Conservation (phyloP, 2,113 vertebrate genomes). For the Scomber japonicus region DNA sequence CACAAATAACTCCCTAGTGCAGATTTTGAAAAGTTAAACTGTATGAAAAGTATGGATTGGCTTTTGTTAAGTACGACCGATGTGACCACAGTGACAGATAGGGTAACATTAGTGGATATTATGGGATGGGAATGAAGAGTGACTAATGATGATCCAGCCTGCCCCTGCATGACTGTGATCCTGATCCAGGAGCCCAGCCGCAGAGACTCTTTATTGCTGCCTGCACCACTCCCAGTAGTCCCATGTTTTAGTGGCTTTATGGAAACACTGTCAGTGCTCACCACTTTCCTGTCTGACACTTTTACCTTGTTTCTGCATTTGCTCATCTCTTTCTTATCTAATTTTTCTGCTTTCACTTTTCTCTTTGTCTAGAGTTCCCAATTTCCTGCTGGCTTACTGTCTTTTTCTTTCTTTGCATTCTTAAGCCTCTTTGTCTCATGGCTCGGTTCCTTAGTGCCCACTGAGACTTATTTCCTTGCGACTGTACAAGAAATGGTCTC, state of each 20-base stretch:
- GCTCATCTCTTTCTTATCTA: conserved; percentile 29
- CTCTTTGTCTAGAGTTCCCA: conserved; percentile 38
- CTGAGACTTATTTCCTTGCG: background rate
- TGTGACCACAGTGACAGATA: conserved; percentile 27
- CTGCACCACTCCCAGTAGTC: conserved; percentile 26
- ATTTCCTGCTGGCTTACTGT: conserved; percentile 47
- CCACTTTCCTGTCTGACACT: conserved; percentile 17
- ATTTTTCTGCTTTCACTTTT: conserved; percentile 45
- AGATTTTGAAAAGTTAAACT: background rate
- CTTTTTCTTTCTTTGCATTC: conserved; percentile 26
- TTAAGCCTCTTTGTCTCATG: conserved; percentile 37
- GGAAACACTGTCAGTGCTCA: conserved; percentile 34
- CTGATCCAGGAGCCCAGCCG: conserved; percentile 37
- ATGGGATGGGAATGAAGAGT: conserved; percentile 17
- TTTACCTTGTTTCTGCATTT: conserved; percentile 9
- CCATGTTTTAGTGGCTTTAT: conserved; percentile 27
- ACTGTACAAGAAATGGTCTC: conserved; percentile 24
- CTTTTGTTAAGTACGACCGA: conserved; percentile 3
- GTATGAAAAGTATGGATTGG: background rate
- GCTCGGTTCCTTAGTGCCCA: conserved; percentile 16
- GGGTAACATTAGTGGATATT: conserved; percentile 24
- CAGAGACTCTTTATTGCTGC: conserved; percentile 26
- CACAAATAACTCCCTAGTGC: background rate
- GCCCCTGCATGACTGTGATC: conserved; percentile 27
- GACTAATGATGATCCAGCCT: conserved; percentile 47